These are phyloP conservation scores for Acrobasis consociella DNA, from an alignment of 2,888 invertebrate species.

Conservation along the genomic window DNA sequence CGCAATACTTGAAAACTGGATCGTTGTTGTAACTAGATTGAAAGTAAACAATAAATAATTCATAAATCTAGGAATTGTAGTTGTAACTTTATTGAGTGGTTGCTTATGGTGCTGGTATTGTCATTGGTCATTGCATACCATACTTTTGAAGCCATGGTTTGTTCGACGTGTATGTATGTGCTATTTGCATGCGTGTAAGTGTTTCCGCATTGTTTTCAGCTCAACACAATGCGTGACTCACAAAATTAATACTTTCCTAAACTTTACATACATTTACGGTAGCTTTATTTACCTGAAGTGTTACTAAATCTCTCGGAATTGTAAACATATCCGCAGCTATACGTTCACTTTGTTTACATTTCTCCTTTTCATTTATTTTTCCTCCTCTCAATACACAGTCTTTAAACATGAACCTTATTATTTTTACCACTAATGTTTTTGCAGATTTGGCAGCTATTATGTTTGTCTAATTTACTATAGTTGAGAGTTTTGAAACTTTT, in stretches of 20 bases:
- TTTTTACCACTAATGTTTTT: background rate
- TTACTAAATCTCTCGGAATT: constrained; percentile 22
- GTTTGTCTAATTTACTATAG: background rate
- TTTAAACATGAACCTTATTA: background rate
- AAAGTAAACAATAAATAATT: background rate
- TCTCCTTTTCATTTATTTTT: constrained; percentile 6
- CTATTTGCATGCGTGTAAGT: constrained; percentile 48
- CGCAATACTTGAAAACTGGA: too few relatives aligned
- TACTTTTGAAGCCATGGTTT: constrained; percentile 40
- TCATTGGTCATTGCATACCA: constrained; percentile 43
- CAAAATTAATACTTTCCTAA: constrained; percentile 23
- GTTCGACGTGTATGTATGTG: constrained; percentile 35
- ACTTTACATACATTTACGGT: constrained; percentile 16
- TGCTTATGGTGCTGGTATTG: background rate
- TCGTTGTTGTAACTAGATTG: background rate
- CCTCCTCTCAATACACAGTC: background rate
- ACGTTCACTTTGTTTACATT: constrained; percentile 18
- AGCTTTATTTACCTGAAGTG: constrained; percentile 17
- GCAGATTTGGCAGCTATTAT: background rate
- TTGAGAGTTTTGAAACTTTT: background rate
- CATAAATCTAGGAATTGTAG: background rate
- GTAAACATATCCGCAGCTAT: constrained; percentile 13
- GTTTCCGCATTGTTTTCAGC: constrained; percentile 45
- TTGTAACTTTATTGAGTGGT: background rate
- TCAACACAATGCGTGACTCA: constrained; percentile 41